phyloP scores from a whole-genome alignment of 2,113 vertebrate species.

The Progne subis region DNA sequence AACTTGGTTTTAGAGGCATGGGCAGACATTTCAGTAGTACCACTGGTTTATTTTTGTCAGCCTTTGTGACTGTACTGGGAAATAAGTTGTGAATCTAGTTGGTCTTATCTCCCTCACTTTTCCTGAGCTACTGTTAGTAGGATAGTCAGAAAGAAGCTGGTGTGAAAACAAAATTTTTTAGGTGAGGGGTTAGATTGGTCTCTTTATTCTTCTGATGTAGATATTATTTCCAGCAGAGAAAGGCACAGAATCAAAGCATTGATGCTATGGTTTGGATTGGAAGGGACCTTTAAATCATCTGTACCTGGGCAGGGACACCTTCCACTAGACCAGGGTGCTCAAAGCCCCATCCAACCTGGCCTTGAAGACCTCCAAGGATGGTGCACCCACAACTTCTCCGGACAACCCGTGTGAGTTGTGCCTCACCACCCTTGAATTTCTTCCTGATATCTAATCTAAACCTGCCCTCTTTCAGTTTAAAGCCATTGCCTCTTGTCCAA shows the following conservation, averaged over 20 bases:
- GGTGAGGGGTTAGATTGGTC: background rate
- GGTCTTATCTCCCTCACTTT: background rate
- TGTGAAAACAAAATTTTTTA: background rate
- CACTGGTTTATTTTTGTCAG: background rate
- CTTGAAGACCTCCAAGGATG: background rate
- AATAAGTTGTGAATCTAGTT: background rate
- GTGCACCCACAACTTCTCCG: background rate
- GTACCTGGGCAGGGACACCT: background rate
- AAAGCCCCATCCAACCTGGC: background rate
- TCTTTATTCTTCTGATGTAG: background rate
- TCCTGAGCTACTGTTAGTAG: background rate
- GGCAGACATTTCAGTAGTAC: background rate
- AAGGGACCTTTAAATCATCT: background rate
- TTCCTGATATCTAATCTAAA: background rate
- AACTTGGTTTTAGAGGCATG: background rate
- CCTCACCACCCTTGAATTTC: background rate
- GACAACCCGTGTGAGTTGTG: background rate
- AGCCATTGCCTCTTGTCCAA: background rate
- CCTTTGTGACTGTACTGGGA: background rate
- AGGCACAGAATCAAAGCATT: background rate
- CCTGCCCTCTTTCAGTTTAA: background rate
- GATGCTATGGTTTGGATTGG: background rate
- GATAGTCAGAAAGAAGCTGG: background rate
- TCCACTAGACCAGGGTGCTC: accelerated
- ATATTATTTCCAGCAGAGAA: background rate